Evolutionary conservation across 2,888 invertebrate species (phyloP).

Genomic region (Archips crataeganus): DNA sequence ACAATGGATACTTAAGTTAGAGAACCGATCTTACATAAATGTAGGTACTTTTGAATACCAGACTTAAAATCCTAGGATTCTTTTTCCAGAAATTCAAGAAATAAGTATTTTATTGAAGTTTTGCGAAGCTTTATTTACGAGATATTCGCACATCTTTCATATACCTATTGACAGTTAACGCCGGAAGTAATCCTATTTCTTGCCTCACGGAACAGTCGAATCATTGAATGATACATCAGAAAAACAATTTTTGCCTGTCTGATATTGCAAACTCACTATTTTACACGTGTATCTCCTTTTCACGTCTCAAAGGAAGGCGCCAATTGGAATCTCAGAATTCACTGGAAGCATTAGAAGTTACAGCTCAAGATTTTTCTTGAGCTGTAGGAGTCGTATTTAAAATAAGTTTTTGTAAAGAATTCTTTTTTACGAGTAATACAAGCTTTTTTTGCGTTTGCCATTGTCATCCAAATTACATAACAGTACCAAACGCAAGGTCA

Average conservation of each 20-base stretch:
- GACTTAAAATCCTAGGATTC: not conserved
- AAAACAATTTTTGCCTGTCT: conserved; percentile 16
- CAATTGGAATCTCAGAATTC: conserved; percentile 5
- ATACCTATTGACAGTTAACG: conserved; percentile 20
- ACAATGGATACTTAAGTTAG: too few species aligned
- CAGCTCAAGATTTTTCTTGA: not conserved
- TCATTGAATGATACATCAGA: conserved; percentile 16
- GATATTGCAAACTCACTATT: conserved; percentile 4
- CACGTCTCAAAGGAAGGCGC: not conserved
- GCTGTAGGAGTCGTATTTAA: not conserved
- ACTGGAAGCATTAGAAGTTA: not conserved
- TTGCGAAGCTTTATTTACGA: not conserved
- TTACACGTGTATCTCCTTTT: not conserved
- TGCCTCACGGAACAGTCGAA: conserved; percentile 9
- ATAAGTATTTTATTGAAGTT: not conserved
- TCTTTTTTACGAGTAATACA: too few species aligned
- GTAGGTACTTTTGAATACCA: not conserved
- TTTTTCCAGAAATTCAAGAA: too few species aligned
- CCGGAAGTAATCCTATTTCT: conserved; percentile 19
- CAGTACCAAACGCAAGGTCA: too few species aligned
- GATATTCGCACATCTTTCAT: not conserved
- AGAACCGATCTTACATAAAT: too few species aligned
- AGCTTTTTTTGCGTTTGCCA: too few species aligned
- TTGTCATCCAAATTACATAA: too few species aligned
- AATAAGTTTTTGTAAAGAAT: too few species aligned